A percentile compares a stretch with the other conserved stretches of the same genome.
phyloP scores from a whole-genome alignment of 2,888 invertebrate species.

The Buathra laborator region DNA sequence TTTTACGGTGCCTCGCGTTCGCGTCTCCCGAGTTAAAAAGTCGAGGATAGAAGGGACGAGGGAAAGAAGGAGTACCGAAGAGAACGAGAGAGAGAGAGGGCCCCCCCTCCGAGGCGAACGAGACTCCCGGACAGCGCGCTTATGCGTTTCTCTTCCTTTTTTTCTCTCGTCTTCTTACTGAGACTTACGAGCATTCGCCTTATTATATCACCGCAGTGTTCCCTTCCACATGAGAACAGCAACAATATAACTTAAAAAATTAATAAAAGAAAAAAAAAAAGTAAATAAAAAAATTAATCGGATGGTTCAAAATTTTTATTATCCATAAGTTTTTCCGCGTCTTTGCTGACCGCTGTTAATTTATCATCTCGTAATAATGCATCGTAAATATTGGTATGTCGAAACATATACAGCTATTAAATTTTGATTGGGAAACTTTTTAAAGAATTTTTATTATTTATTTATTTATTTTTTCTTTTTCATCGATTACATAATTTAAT shows the following conservation, averaged over 20 bases:
- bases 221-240: constrained; percentile 39
- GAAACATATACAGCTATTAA: too few species aligned
- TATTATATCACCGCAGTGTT: constrained; percentile 64
- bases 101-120: constrained; percentile 64
- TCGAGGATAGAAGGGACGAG: constrained; percentile 22
- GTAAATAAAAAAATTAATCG: constrained; percentile 13
- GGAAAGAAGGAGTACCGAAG: constrained; percentile 39
- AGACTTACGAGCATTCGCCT: constrained; percentile 62
- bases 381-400: background rate
- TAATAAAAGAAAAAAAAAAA: constrained; percentile 7
- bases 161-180: constrained; percentile 21
- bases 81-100: constrained; percentile 11
- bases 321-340: constrained; percentile 7
- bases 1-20: constrained; percentile 71
- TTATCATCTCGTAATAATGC: background rate
- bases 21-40: constrained; percentile 54
- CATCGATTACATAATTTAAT: too few species aligned
- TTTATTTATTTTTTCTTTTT: too few species aligned
- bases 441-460: too few species aligned
- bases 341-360: background rate
- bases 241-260: constrained; percentile 44
- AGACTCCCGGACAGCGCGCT: constrained; percentile 67
- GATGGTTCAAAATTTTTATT: constrained; percentile 48
- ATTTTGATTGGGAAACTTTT: too few species aligned
- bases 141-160: constrained; percentile 55